These are phyloP conservation scores for Anguilla anguilla DNA, from an alignment of 2,797 vertebrate genomes.

Conservation along the genomic window DNA sequence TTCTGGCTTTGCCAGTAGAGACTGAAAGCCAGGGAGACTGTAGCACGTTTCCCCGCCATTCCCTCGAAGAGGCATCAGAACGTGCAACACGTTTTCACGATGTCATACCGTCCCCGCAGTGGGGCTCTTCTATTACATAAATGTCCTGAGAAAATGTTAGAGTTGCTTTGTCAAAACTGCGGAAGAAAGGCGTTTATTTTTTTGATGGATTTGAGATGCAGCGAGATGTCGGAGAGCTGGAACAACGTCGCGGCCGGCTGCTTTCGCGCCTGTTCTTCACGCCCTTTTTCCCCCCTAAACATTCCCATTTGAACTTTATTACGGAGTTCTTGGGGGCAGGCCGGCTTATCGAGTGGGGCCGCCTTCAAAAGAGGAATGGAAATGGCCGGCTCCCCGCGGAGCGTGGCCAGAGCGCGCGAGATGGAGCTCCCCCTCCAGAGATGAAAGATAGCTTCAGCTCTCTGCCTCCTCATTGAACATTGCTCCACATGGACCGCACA, in stretches of 20 bases:
- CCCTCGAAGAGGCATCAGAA: background rate
- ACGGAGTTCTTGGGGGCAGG: conserved; percentile 33
- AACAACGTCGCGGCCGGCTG: background rate
- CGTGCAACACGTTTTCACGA: background rate
- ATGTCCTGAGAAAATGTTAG: background rate
- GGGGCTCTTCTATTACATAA: background rate
- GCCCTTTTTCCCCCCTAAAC: conserved; percentile 31
- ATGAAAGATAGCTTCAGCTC: conserved; percentile 34
- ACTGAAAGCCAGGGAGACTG: background rate
- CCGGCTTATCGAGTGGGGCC: conserved; percentile 11
- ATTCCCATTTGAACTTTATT: conserved; percentile 40
- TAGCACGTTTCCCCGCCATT: background rate
- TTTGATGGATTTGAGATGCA: background rate
- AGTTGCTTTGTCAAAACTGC: background rate
- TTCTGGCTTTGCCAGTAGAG: background rate
- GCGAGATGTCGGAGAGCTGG: background rate
- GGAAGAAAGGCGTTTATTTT: background rate
- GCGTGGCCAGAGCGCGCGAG: conserved; percentile 20
- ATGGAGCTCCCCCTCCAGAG: conserved; percentile 45
- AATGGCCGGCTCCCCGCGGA: conserved; percentile 14
- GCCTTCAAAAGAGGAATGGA: conserved; percentile 15
- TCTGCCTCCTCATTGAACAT: conserved; percentile 44
- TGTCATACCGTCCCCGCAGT: background rate
- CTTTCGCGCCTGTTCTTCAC: background rate
- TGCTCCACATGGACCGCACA: conserved; percentile 51